These are phyloP conservation scores for Entelurus aequoreus DNA, from an alignment of 2,113 vertebrate species.

Conservation along the genomic window DNA sequence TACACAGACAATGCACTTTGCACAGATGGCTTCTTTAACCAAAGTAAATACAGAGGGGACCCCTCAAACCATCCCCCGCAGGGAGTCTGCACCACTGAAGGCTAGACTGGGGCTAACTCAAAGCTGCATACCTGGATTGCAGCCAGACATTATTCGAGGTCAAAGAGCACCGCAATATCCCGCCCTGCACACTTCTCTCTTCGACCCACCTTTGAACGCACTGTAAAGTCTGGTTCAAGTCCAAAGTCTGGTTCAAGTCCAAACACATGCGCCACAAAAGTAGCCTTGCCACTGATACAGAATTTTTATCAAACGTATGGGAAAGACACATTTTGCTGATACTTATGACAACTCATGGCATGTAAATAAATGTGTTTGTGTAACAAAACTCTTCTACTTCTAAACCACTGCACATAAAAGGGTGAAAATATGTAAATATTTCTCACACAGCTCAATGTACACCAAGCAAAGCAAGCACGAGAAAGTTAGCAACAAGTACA, in stretches of 20 bases:
- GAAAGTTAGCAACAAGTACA: too few species aligned
- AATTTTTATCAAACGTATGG: too few species aligned
- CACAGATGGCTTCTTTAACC: conserved; percentile 60
- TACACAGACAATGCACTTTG: conserved; percentile 44
- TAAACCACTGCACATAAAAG: too few species aligned
- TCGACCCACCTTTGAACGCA: conserved; percentile 41
- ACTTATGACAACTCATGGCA: too few species aligned
- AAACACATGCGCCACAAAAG: conserved; percentile 31
- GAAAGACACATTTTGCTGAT: too few species aligned
- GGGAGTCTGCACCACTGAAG: conserved; percentile 23
- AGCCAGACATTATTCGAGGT: conserved; percentile 30
- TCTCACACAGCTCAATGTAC: too few species aligned
- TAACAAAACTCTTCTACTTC: too few species aligned
- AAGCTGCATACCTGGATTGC: conserved; percentile 27
- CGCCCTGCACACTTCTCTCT: conserved; percentile 32
- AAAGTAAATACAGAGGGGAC: conserved; percentile 40
- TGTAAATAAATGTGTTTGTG: too few species aligned
- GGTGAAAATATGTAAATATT: too few species aligned
- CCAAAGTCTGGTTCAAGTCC: conserved; percentile 38
- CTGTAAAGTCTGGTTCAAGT: conserved; percentile 39
- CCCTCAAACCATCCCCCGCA: conserved; percentile 18
- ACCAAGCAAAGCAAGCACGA: too few species aligned
- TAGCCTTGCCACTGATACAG: not conserved
- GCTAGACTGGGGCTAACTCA: conserved; percentile 18
- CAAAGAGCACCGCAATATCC: conserved; percentile 21